A percentile compares a stretch with the other conserved stretches of the same genome.
These are phyloP conservation scores for Rhagoletis zephyria DNA, from an alignment of 1,140 invertebrate species.

Conservation along the genomic window DNA sequence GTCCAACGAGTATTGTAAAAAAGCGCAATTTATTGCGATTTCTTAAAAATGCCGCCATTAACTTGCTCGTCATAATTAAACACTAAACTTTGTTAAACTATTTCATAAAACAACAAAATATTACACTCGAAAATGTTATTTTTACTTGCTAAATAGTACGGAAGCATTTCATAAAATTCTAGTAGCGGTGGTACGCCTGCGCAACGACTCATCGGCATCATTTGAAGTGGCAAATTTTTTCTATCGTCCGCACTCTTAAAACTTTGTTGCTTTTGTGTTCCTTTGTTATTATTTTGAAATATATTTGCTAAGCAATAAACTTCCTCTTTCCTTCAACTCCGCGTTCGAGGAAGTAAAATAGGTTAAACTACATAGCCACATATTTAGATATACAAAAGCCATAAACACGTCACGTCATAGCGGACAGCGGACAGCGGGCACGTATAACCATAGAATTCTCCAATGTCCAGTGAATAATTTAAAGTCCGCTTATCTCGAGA, in stretches of 20 bases:
- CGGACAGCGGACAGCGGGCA: too few species aligned
- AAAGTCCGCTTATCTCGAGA: background rate
- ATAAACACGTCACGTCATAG: background rate
- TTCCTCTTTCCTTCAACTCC: background rate
- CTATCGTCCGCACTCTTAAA: too few species aligned
- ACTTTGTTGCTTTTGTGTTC: background rate
- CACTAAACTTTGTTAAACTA: too few species aligned
- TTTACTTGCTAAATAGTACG: slow-evolving; percentile 17
- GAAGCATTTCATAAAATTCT: background rate
- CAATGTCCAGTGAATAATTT: slow-evolving; percentile 3
- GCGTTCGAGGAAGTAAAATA: slow-evolving; percentile 17
- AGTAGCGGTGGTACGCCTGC: background rate
- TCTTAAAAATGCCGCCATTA: too few species aligned
- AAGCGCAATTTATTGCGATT: too few species aligned
- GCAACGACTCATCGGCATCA: background rate
- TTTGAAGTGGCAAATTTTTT: background rate
- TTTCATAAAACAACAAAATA: too few species aligned
- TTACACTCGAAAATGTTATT: too few species aligned
- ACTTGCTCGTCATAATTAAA: too few species aligned
- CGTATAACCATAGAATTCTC: background rate
- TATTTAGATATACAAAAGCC: background rate
- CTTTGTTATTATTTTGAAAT: background rate
- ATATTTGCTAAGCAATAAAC: background rate
- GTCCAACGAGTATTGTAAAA: too few species aligned
- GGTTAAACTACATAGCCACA: background rate